A percentile compares a stretch with the other conserved stretches of the same genome.
Conservation (phyloP, 2,888 invertebrate genomes). For the Tinea pellionella region DNA sequence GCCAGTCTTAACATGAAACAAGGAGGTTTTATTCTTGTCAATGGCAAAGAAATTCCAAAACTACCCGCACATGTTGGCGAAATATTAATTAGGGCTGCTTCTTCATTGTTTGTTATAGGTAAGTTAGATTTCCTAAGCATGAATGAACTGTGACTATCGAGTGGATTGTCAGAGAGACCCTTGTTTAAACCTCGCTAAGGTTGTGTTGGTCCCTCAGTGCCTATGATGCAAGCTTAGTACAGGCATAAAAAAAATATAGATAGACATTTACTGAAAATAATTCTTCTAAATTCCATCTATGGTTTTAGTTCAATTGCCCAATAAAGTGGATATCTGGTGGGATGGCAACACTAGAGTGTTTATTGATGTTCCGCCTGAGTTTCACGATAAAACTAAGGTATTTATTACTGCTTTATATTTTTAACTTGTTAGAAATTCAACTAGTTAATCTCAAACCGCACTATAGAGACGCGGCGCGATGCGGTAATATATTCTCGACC, state of each 20-base stretch:
- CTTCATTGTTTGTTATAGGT: slow-evolving; percentile 81
- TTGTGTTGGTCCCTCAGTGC: no score
- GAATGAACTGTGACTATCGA: no score
- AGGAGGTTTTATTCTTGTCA: slow-evolving; percentile 75
- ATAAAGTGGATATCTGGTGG: slow-evolving; percentile 87
- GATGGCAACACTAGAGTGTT: slow-evolving; percentile 88
- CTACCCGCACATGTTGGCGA: slow-evolving; percentile 73
- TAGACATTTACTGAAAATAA: slow-evolving; percentile 20
- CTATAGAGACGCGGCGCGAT: no score
- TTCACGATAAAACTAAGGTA: slow-evolving; percentile 75
- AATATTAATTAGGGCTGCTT: slow-evolving; percentile 77
- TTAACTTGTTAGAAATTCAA: no score
- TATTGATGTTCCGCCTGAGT: slow-evolving; percentile 80
- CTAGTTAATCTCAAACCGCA: no score
- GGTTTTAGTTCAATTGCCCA: slow-evolving; percentile 75
- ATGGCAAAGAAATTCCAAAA: slow-evolving; percentile 74
- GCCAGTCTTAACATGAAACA: slow-evolving; percentile 79
- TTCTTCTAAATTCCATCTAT: neutral
- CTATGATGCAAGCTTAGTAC: no score
- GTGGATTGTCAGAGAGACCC: no score
- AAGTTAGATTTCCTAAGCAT: slow-evolving; percentile 14
- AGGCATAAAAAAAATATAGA: no score
- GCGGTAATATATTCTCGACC: no score
- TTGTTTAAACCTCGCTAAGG: no score
- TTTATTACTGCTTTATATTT: no score